Evolutionary conservation across 2,888 invertebrate species (phyloP).

Genomic region (Pandemis heparana): DNA sequence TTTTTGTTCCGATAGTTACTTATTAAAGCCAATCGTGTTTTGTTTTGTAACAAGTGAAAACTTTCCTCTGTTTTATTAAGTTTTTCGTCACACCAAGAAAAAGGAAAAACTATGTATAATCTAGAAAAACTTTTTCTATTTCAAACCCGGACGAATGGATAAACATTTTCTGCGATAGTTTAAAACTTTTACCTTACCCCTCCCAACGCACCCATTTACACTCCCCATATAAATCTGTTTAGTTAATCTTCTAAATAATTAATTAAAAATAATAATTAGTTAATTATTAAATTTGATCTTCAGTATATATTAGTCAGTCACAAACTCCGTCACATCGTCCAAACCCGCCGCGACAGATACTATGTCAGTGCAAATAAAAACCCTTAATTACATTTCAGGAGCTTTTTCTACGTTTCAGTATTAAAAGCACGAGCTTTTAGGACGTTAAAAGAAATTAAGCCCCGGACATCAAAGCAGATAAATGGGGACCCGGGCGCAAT

Average conservation of each 20-base stretch:
- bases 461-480: conserved; percentile 14
- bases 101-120: conserved; percentile 1
- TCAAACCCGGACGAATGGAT: background rate
- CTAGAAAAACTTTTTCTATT: background rate
- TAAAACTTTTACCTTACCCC: too few species aligned
- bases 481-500: conserved; percentile 1
- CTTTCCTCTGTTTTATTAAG: too few species aligned
- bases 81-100: too few species aligned
- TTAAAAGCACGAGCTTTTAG: conserved; percentile 16
- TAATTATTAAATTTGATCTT: too few species aligned
- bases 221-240: too few species aligned
- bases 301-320: too few species aligned
- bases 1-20: too few species aligned
- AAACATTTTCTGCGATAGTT: background rate
- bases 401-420: background rate
- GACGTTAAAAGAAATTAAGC: conserved; percentile 13
- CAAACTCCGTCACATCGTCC: background rate
- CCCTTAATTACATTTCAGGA: conserved; percentile 1
- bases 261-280: too few species aligned
- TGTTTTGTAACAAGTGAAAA: too few species aligned
- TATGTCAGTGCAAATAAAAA: background rate
- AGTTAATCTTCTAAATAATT: too few species aligned
- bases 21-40: too few species aligned
- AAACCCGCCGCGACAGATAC: background rate
- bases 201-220: too few species aligned